phyloP scores from a whole-genome alignment of 1,140 invertebrate genomes.

The Procambarus virginalis region DNA sequence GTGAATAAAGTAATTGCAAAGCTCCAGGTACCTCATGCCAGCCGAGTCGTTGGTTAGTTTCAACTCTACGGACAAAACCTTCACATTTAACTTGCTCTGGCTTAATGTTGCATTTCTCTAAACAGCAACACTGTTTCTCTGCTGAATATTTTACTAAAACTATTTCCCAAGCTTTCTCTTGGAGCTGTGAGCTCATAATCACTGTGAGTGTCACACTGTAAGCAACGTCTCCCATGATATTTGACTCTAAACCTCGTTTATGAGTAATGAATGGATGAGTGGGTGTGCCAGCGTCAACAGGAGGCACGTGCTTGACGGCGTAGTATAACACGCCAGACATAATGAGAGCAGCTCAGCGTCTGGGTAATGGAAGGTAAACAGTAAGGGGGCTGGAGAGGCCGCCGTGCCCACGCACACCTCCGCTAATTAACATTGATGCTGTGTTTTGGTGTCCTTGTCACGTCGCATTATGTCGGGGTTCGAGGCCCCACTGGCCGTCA shows the following conservation, averaged over 20 bases:
- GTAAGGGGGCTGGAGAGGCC: not conserved
- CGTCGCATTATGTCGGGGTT: no score
- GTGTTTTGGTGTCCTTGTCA: no score
- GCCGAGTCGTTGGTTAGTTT: no score
- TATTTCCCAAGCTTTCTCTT: no score
- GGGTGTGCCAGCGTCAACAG: not conserved
- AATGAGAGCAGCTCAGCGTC: constrained; percentile 1
- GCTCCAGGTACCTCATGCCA: no score
- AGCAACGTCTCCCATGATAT: not conserved
- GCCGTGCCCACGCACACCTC: not conserved
- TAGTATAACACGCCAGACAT: not conserved
- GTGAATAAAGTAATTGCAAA: no score
- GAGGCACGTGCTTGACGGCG: not conserved
- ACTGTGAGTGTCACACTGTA: not conserved
- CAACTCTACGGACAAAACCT: no score
- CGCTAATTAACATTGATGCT: not conserved
- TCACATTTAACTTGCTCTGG: no score
- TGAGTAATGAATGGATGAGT: not conserved
- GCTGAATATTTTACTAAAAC: no score
- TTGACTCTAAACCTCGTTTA: not conserved
- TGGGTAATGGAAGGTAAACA: constrained; percentile 10
- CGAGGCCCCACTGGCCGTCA: no score
- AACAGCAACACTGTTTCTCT: no score
- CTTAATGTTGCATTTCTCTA: no score
- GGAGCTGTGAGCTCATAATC: not conserved